Evolutionary conservation across 2,888 invertebrate species (phyloP), one percentile per base, ranked within the genome.

Genomic region (Crocallis elinguaria): DNA sequence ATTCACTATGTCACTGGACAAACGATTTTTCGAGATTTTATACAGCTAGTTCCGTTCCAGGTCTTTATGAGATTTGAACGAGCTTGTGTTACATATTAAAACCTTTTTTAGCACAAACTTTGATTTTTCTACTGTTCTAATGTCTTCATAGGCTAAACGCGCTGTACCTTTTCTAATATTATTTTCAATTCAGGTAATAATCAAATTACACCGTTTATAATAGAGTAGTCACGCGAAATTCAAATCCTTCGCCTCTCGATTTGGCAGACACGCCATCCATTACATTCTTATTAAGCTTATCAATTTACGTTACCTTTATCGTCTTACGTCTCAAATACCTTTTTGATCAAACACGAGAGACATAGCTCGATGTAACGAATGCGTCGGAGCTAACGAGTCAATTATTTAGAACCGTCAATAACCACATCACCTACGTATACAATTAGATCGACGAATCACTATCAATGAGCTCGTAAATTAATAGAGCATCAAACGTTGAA

Each of bases 1-100:
- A 79, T 76, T 73, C 79, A 81, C 82, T 83, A 77, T 73, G 77
- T 79, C 79, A 79, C 70, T 76, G 74, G 72, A 71, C 71, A 71
- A 69, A 55, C 71, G 72, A 75, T 78, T 74, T 60, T 82, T 78
- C 62, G 71, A 76, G 79, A 77, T 82, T 81, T 77, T 62, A 75
- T 71, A 64, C 64, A 56, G 49, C 50, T 55, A 57, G n/a, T n/a
- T n/a, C n/a, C n/a, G n/a, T n/a, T 55, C 57, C 19, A 21, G 14
- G 23, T 42, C 19, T 38, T 53, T 57, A 23, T 1, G 2, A 11
- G 8, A 30, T 30, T 21, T 2, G 8, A 38, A 11, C 36, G 11
- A 6, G 11, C 11, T 19, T 17, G 8, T 11, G 11, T 6, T 19
- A 1, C 12, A 12, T 2, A 29, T 2, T 12, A 12, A 11, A 29